These are phyloP conservation scores for Myotis davidii DNA, from an alignment of 2,113 vertebrate species.

Conservation along the genomic window DNA sequence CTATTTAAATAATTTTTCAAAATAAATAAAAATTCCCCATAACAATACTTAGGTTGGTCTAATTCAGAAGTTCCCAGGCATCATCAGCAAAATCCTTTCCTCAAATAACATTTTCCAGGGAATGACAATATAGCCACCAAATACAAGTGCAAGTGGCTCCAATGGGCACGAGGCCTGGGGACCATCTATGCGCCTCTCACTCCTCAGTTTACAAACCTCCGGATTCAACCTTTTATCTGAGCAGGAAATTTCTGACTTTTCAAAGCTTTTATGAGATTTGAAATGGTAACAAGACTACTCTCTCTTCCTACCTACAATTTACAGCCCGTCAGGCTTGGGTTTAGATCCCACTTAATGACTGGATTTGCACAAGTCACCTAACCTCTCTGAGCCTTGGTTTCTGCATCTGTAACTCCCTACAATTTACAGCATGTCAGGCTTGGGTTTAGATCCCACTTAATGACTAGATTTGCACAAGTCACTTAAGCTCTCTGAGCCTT, in stretches of 20 bases:
- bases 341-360: neutral
- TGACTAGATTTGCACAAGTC: neutral
- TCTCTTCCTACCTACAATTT: neutral
- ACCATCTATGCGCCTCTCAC: neutral
- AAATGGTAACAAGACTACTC: neutral
- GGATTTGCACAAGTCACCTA: neutral
- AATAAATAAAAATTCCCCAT: neutral
- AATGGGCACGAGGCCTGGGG: neutral
- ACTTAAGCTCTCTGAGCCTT: neutral
- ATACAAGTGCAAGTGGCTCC: neutral
- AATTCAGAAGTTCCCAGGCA: neutral
- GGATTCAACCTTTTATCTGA: neutral
- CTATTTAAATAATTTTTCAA: conserved; percentile 4
- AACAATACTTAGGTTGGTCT: neutral
- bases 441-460: neutral
- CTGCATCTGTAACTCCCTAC: neutral
- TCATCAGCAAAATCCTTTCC: neutral
- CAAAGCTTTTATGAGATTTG: neutral
- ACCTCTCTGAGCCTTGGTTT: neutral
- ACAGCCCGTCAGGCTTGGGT: neutral
- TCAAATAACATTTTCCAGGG: neutral
- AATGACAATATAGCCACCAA: neutral
- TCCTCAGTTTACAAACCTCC: neutral
- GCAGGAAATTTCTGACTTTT: neutral
- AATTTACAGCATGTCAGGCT: neutral